These are phyloP conservation scores for Megalurothrips usitatus DNA, from an alignment of 2,888 invertebrate species.

Conservation along the genomic window DNA sequence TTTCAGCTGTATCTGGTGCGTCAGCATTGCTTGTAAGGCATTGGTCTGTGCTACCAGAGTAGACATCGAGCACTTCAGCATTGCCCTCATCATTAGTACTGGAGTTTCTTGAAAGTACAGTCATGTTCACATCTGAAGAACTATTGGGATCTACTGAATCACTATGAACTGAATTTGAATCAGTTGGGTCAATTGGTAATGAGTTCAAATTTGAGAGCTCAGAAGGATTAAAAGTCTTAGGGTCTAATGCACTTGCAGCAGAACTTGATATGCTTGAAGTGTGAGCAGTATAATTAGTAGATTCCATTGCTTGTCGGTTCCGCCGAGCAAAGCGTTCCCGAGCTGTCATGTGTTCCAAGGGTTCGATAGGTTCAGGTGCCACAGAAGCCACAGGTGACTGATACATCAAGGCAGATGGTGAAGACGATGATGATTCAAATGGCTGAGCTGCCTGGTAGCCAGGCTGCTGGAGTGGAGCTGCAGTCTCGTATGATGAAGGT, in stretches of 20 bases:
- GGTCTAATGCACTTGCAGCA: background rate
- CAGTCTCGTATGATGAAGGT: background rate
- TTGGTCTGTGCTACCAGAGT: background rate
- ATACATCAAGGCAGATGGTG: background rate
- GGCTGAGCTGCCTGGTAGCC: background rate
- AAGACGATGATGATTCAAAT: background rate
- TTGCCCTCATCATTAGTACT: background rate
- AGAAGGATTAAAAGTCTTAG: background rate
- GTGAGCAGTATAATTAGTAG: background rate
- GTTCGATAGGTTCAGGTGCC: background rate
- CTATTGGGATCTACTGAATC: background rate
- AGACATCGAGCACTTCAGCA: background rate
- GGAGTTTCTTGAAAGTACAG: background rate
- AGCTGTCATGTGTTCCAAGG: background rate
- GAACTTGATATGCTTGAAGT: background rate
- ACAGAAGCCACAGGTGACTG: background rate
- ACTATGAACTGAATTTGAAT: background rate
- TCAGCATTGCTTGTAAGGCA: background rate
- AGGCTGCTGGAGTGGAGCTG: background rate
- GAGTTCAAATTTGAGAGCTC: background rate
- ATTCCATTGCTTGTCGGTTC: slow-evolving; percentile 3
- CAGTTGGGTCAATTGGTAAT: background rate
- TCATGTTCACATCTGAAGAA: background rate
- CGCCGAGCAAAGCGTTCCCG: background rate
- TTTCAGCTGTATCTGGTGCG: background rate